Evolutionary conservation across 1,140 invertebrate genomes (phyloP).

Genomic region (Drosophila navojoa): DNA sequence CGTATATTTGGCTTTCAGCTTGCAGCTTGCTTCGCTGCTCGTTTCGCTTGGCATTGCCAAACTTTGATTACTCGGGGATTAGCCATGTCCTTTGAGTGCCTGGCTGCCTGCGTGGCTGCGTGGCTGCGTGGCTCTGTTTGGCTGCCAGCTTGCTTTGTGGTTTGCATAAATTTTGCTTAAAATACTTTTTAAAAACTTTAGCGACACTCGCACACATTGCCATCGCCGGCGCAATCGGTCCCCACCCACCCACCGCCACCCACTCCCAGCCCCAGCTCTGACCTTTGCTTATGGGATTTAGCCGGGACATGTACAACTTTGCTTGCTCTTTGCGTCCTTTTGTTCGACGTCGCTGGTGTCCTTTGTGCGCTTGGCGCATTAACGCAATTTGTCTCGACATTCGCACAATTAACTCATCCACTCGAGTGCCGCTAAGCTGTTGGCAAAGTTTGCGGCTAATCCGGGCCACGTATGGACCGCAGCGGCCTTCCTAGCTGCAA

Average conservation of each 20-base stretch:
- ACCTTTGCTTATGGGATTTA: constrained; percentile 51
- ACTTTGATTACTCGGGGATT: constrained; percentile 83
- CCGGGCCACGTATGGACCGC: constrained; percentile 52
- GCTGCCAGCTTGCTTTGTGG: constrained; percentile 73
- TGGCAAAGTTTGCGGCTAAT: constrained; percentile 67
- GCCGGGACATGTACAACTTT: constrained; percentile 26
- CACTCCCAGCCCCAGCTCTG: constrained; percentile 19
- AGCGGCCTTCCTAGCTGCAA: neutral
- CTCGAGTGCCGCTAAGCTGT: constrained; percentile 65
- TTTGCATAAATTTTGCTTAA: constrained; percentile 82
- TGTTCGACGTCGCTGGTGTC: constrained; percentile 18
- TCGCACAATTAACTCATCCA: constrained; percentile 82
- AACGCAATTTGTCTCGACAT: constrained; percentile 83
- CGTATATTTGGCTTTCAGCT: constrained; percentile 54
- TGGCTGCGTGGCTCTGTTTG: constrained; percentile 8
- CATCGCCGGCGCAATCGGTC: constrained; percentile 15
- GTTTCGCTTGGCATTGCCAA: constrained; percentile 72
- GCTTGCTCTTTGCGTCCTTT: constrained; percentile 18
- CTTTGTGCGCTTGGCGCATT: constrained; percentile 67
- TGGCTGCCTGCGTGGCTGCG: neutral
- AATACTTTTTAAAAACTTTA: constrained; percentile 82
- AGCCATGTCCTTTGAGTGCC: constrained; percentile 54
- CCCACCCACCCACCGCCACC: neutral
- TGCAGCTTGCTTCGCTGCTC: constrained; percentile 48
- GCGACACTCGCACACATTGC: constrained; percentile 58